Conservation (phyloP, 2,797 vertebrate genomes). For the Alfaro cultratus region DNA sequence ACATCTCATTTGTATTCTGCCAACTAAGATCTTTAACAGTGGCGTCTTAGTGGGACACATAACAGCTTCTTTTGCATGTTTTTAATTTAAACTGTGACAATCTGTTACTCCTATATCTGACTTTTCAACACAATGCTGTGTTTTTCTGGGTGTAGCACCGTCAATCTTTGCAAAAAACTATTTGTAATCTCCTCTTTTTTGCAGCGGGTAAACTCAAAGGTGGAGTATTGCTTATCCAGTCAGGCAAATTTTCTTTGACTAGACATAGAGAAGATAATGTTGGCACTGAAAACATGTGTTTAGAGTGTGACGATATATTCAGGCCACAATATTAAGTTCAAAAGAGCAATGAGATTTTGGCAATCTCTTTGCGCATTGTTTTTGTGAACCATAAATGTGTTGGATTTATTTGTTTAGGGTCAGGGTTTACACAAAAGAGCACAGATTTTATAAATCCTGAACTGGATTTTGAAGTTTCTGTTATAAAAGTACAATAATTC, state of each 20-base stretch:
- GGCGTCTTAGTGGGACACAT: slow-evolving; percentile 4
- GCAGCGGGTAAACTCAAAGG: slow-evolving; percentile 1
- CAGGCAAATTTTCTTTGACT: background rate
- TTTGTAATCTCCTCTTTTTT: background rate
- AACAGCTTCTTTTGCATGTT: slow-evolving; percentile 22
- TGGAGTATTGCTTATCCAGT: background rate
- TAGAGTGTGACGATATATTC: background rate
- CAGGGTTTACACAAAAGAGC: background rate
- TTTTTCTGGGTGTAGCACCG: background rate
- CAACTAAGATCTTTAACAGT: slow-evolving; percentile 25
- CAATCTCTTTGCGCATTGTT: background rate
- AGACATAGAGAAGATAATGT: background rate
- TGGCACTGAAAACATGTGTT: background rate
- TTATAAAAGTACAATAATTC: background rate
- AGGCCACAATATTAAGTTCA: background rate
- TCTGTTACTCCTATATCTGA: slow-evolving; percentile 9
- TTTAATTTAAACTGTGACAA: slow-evolving; percentile 6
- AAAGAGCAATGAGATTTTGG: background rate
- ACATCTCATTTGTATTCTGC: slow-evolving; percentile 67
- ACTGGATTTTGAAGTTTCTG: background rate
- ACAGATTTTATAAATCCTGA: background rate
- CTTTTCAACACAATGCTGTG: background rate
- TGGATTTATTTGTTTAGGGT: background rate
- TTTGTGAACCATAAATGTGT: background rate
- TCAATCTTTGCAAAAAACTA: slow-evolving; percentile 2